Conservation (phyloP, 2,113 vertebrate species). For the Pituophis catenifer region DNA sequence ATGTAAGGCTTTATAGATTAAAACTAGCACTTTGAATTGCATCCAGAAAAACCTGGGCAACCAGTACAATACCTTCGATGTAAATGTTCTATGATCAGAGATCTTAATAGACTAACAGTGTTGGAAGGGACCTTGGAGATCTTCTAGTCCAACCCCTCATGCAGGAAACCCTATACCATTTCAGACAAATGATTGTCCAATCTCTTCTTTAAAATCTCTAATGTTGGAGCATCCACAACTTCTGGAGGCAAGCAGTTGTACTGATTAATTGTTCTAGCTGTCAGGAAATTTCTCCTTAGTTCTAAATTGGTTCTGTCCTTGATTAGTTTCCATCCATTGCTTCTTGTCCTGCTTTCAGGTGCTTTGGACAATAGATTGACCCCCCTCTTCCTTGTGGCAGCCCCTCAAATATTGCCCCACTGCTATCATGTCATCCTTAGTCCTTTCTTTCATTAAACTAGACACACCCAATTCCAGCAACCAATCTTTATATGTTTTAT, state of each 20-base stretch:
- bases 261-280: not conserved
- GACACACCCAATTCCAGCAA: not conserved
- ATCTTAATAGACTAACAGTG: not conserved
- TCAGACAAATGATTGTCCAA: not conserved
- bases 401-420: not conserved
- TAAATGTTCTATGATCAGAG: not conserved
- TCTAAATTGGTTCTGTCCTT: not conserved
- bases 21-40: not conserved
- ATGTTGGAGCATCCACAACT: not conserved
- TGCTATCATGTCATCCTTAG: not conserved
- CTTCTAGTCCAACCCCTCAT: not conserved
- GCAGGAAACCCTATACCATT: not conserved
- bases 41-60: not conserved
- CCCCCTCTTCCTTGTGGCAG: too few relatives aligned
- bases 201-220: not conserved
- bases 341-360: not conserved
- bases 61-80: not conserved
- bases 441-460: not conserved
- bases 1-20: not conserved
- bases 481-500: not conserved
- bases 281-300: not conserved
- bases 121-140: not conserved
- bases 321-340: not conserved
- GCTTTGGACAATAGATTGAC: not conserved
- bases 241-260: not conserved